Conservation (phyloP, 2,797 vertebrate genomes). For the Danio albolineatus region DNA sequence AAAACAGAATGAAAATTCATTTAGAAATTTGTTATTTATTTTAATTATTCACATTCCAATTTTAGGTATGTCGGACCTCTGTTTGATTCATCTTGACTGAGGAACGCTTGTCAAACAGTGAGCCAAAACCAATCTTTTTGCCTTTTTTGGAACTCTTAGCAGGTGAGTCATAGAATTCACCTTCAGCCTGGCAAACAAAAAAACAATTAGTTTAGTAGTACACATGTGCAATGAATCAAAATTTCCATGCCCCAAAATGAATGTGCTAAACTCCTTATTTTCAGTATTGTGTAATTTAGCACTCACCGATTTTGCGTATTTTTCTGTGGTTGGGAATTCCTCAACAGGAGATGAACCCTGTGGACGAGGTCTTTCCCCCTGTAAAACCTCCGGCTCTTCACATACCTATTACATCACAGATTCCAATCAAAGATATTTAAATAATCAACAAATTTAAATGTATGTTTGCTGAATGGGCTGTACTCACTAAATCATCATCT, state of each 20-base stretch:
- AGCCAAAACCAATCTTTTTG: slow-evolving; percentile 77
- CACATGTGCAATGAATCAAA: not conserved
- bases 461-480: slow-evolving; percentile 14
- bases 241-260: too few relatives aligned
- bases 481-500: slow-evolving; percentile 87
- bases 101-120: slow-evolving; percentile 80
- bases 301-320: slow-evolving; percentile 83
- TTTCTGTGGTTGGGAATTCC: slow-evolving; percentile 82
- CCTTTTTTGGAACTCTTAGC: slow-evolving; percentile 76
- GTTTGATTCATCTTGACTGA: slow-evolving; percentile 83
- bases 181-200: slow-evolving; percentile 66
- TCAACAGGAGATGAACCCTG: slow-evolving; percentile 97
- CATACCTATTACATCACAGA: slow-evolving; percentile 76
- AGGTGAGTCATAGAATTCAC: slow-evolving; percentile 69
- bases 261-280: too few relatives aligned
- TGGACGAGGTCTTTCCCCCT: slow-evolving; percentile 90
- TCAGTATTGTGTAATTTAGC: not conserved
- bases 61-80: slow-evolving; percentile 80
- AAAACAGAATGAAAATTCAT: slow-evolving; percentile 47
- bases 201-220: slow-evolving; percentile 1
- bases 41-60: not conserved
- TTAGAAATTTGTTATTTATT: not conserved
- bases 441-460: not conserved
- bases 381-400: slow-evolving; percentile 82
- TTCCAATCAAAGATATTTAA: slow-evolving; percentile 48